Base-by-base conservation (phyloP, 2,113 vertebrate genomes). In the Megaleporinus macrocephalus region DNA sequence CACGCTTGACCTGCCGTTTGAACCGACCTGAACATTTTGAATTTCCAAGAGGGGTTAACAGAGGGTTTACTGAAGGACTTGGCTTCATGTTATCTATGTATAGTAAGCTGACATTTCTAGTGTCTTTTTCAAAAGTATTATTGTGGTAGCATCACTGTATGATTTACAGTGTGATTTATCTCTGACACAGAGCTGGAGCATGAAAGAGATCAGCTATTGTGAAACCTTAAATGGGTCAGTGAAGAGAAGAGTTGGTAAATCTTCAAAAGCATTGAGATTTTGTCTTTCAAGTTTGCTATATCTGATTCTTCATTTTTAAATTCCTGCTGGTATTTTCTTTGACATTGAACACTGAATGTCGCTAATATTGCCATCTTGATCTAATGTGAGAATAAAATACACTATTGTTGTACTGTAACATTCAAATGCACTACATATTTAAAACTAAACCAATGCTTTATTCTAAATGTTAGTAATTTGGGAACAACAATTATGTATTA, bases 31-130 rank as follows among this genome's bases (percentile, higher is more conserved):
- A 51, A 62, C 55, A 76, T 63, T 63, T 76, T 71, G 9, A 41
- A 80, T n/a, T 62, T 53, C 27, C 18, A 62, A 69, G 62, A 24
- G 70, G 49, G n/a, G 51, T 83, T 61, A 83, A 72, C 22, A 29
- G n/a, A 44, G 24, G 68, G 13, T 22, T 69, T 55, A 16, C 14
- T n/a, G 16, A 82, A 81, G 14, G 62, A 26, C 51, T 63, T 27
- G 33, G 33, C 36, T 44, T 70, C 20, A 24, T n/a, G 22, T n/a
- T 44, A 44, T 69, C 66, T 41, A 14, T 66, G 29, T 36, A 20
- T 36, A 66, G 63, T 36, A 13, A 66, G 29, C 14, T 66, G 27
- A 36, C 30, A 26, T 69, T 69, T 69, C 65, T 57, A 14, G 3
- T 69, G 66, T 41, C 29, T 69, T 69, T 69, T 20, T 22, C 20